Evolutionary conservation across 2,113 vertebrate genomes (phyloP).

Genomic region (Phoenicopterus ruber): DNA sequence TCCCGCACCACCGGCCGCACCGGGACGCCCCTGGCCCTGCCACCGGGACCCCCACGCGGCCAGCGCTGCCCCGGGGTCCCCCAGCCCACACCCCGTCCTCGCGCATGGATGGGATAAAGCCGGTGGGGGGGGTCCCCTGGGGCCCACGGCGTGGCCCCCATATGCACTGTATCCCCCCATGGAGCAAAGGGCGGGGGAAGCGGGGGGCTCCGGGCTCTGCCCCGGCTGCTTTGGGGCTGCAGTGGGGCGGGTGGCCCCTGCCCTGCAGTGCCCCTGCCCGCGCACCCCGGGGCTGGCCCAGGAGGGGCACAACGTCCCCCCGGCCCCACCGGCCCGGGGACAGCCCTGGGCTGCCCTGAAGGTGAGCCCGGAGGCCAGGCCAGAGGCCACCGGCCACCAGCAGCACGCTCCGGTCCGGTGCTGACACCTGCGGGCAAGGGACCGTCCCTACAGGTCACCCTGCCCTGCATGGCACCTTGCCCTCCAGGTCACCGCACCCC

Average conservation of each 20-base stretch:
- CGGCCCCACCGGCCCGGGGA: fast-evolving
- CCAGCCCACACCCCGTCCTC: no score
- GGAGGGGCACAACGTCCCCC: neutral
- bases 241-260: neutral
- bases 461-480: neutral
- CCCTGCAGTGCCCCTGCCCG: fast-evolving
- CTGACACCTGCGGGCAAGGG: neutral
- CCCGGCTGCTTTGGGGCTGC: neutral
- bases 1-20: fast-evolving
- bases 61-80: neutral
- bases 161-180: fast-evolving
- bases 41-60: neutral
- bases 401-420: neutral
- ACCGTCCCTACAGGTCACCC: neutral
- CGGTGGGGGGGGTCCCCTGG: neutral
- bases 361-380: neutral
- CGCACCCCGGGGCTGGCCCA: neutral
- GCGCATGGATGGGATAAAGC: neutral
- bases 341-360: neutral
- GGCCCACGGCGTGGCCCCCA: neutral
- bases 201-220: neutral
- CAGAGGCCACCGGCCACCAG: neutral
- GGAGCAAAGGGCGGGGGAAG: neutral
- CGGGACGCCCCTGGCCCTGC: neutral
- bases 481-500: neutral